phyloP scores from a whole-genome alignment of 64 coral and sea anemone genomes.

The Montipora sp. region DNA sequence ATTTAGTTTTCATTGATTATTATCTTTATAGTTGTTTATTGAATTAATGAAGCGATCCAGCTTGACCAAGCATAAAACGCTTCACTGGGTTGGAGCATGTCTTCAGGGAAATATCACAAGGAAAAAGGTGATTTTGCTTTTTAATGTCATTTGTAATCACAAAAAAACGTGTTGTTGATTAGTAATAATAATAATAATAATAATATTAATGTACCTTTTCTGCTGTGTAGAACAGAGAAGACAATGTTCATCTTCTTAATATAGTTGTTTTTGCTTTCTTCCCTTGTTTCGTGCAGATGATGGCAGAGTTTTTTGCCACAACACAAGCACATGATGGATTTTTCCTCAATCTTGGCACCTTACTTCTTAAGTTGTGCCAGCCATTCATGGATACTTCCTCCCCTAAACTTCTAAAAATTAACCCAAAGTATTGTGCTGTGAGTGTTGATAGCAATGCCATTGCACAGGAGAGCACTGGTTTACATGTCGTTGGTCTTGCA shows the following conservation, averaged over 20 bases:
- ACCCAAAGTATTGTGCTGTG: conserved; percentile 88
- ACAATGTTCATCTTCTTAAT: background rate
- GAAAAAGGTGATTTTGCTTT: conserved; percentile 69
- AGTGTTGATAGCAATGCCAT: conserved; percentile 47
- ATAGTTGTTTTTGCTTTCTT: background rate
- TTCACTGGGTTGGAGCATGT: conserved; percentile 88
- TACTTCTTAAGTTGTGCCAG: conserved; percentile 80
- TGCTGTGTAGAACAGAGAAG: too few relatives aligned
- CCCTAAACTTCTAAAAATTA: conserved; percentile 82
- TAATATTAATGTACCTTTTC: too few relatives aligned
- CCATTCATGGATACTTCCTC: conserved; percentile 84
- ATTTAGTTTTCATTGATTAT: too few relatives aligned
- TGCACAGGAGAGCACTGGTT: conserved; percentile 43
- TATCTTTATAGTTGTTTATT: conserved; percentile 57
- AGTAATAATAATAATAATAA: too few relatives aligned
- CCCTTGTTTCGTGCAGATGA: conserved; percentile 46
- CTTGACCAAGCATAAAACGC: conserved; percentile 74
- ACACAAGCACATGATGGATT: conserved; percentile 93
- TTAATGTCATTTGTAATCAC: too few relatives aligned
- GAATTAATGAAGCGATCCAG: conserved; percentile 76
- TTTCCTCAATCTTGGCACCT: conserved; percentile 88
- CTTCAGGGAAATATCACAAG: conserved; percentile 82
- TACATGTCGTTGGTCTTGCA: conserved; percentile 85
- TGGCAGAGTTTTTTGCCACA: conserved; percentile 79
- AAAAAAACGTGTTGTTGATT: too few relatives aligned